phyloP scores from a whole-genome alignment of 2,888 invertebrate species.

The Carcina quercana region DNA sequence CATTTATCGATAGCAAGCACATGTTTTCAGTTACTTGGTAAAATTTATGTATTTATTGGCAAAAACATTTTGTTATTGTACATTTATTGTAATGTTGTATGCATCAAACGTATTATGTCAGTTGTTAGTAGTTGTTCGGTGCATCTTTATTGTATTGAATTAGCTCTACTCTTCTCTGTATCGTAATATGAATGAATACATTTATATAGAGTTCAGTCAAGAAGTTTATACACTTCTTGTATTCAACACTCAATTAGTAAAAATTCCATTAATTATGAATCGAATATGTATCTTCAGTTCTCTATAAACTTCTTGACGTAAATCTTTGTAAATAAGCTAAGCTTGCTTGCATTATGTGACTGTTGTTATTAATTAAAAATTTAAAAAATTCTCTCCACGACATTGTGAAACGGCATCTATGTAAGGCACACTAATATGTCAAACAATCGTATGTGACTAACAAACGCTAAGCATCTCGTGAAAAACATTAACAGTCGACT shows the following conservation, averaged over 20 bases:
- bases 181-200: constrained; percentile 20
- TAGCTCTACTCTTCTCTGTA: constrained; percentile 19
- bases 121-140: constrained; percentile 26
- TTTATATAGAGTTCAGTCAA: constrained; percentile 29
- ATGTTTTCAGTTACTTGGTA: constrained; percentile 17
- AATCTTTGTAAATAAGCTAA: constrained; percentile 66
- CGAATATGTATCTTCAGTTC: no score
- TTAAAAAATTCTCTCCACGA: constrained; percentile 32
- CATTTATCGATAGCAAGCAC: constrained; percentile 32
- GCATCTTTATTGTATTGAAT: constrained; percentile 30
- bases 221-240: no score
- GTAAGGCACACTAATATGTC: constrained; percentile 57
- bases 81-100: constrained; percentile 13
- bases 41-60: constrained; percentile 61
- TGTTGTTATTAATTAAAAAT: constrained; percentile 59
- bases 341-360: constrained; percentile 71
- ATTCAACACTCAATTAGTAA: no score
- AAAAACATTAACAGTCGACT: constrained; percentile 38
- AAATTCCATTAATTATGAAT: no score
- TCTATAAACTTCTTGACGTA: no score
- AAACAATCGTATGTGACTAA: constrained; percentile 61
- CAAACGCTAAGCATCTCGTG: constrained; percentile 57
- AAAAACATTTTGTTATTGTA: constrained; percentile 46
- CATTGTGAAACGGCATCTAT: constrained; percentile 53
- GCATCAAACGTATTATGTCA: constrained; percentile 25